phyloP scores from a whole-genome alignment of 2,113 vertebrate species.

The Periophthalmus modestus region DNA sequence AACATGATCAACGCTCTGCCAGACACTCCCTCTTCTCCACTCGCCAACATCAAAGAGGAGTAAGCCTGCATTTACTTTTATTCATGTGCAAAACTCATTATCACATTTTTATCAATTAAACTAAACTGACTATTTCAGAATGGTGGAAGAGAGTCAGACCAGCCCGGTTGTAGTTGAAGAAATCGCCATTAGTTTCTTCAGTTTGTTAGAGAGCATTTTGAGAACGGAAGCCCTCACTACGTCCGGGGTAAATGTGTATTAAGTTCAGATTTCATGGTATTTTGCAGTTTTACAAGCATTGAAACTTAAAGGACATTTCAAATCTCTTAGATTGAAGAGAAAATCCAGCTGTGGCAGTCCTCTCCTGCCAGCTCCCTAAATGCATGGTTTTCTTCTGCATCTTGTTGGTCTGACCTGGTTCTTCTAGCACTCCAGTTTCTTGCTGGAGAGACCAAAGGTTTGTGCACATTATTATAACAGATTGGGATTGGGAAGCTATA shows the following conservation, averaged over 20 bases:
- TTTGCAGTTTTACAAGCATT: background rate
- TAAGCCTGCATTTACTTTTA: conserved; percentile 68
- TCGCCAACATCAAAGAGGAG: conserved; percentile 91
- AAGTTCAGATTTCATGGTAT: background rate
- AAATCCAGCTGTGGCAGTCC: conserved; percentile 90
- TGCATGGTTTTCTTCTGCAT: conserved; percentile 88
- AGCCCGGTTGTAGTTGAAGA: conserved; percentile 85
- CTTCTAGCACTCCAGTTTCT: conserved; percentile 91
- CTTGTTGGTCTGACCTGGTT: conserved; percentile 94
- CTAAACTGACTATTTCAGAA: conserved; percentile 67
- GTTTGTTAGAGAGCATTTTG: conserved; percentile 87
- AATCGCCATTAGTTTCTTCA: conserved; percentile 92
- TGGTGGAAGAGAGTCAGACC: conserved; percentile 87
- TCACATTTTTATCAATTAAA: background rate
- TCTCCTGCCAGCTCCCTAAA: conserved; percentile 92
- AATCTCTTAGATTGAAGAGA: conserved; percentile 87
- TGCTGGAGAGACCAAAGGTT: conserved; percentile 90
- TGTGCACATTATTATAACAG: conserved; percentile 10
- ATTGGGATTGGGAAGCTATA: background rate
- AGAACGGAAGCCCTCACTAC: conserved; percentile 83
- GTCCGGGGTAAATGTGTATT: conserved; percentile 76
- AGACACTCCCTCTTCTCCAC: conserved; percentile 78
- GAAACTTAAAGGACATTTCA: background rate
- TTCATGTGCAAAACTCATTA: background rate
- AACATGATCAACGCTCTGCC: conserved; percentile 67